Base-by-base conservation (phyloP, 1,140 invertebrate species). In the Araneus ventricosus region DNA sequence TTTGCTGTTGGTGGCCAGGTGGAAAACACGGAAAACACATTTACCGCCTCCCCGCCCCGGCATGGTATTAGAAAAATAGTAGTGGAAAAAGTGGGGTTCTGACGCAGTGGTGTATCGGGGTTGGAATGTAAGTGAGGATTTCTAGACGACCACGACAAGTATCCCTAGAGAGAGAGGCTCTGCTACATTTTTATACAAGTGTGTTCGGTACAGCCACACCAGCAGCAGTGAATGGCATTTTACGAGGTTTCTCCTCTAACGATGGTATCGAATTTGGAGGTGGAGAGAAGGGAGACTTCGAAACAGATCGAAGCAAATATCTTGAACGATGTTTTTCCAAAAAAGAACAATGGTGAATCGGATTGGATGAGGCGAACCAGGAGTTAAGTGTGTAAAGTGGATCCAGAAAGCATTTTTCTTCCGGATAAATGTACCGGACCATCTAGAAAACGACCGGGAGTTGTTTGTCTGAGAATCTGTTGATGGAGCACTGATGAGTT, bases 11-110 rank as follows among this genome's bases (percentile, higher is more conserved):
- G 75, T 91, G 45, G 75, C 89, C 89, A 82, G 79, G 89, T 82
- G 75, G 79, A 84, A 52, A 91, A 91, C 89, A 91, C 89, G 89
- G 57, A 91, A 91, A 91, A 84, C 89, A 91, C 89, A 91, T 91
- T 91, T 91, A 84, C 89, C 89, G 39, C 70, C 41, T n/a, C 57
- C 45, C 61, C 30, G 22, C 5, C 61, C 2, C 20, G 24, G 22
- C 4, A 30, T 75, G 20, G 57, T 84, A 82, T 80, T 91, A 61
- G 89, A 82, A 84, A 63, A n/a, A n/a, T 34, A 27, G 67, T 41
- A 8, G 22, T 39, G 41, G 45, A 80, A 82, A 84, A 30, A 30
- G 20, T 63, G 89, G 52, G 22, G n/a, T 67, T 79, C 37, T 39
- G 41, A 30, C 75, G 75, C 67, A 90, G 52, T 79, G 75, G 45